Conservation (phyloP, 2,888 invertebrate species). For the Caenorhabditis imperialis region DNA sequence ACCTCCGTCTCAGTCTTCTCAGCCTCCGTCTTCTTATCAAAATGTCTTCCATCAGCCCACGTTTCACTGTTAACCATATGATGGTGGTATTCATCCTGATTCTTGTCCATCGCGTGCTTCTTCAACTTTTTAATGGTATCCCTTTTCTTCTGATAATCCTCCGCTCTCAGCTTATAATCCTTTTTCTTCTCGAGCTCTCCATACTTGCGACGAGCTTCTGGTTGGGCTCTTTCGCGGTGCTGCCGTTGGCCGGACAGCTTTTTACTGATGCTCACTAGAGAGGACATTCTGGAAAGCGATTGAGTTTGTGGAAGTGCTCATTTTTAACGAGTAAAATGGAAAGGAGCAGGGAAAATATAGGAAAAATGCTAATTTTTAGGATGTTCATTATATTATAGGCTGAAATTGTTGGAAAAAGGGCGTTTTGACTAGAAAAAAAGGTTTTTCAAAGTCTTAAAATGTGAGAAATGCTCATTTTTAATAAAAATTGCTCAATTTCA, state of each 20-base stretch:
- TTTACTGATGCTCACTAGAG: conserved; percentile 67
- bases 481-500: too few relatives aligned
- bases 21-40: conserved; percentile 58
- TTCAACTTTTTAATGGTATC: conserved; percentile 87
- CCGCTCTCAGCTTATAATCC: conserved; percentile 76
- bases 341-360: too few relatives aligned
- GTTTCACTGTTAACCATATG: conserved; percentile 93
- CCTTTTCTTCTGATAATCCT: conserved; percentile 83
- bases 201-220: conserved; percentile 62
- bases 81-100: conserved; percentile 98
- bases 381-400: too few relatives aligned
- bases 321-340: too few relatives aligned
- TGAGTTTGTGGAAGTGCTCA: too few relatives aligned
- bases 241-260: conserved; percentile 65
- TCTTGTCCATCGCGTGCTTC: conserved; percentile 89
- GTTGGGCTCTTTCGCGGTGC: conserved; percentile 73
- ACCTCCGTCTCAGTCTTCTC: conserved; percentile 84
- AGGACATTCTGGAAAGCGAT: conserved; percentile 59
- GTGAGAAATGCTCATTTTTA: too few relatives aligned
- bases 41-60: conserved; percentile 74
- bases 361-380: too few relatives aligned
- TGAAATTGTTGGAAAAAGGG: too few relatives aligned
- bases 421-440: too few relatives aligned
- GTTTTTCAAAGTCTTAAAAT: too few relatives aligned
- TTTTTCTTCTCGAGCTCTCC: conserved; percentile 78